A percentile compares a stretch with the other conserved stretches of the same genome.
Evolutionary conservation across 2,888 invertebrate species (phyloP).

Genomic region (Pherbina coryleti): DNA sequence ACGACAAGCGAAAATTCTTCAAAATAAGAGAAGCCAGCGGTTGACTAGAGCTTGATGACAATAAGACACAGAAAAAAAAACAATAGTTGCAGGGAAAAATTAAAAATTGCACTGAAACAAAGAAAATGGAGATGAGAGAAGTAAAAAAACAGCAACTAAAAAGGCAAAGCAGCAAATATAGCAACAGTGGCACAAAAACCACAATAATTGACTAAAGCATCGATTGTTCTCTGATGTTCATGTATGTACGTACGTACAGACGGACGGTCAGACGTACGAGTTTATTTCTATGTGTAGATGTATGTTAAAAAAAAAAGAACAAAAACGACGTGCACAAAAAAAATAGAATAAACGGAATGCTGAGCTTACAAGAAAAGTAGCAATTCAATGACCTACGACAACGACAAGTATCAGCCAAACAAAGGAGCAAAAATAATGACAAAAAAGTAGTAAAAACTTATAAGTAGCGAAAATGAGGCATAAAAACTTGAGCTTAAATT

Average conservation of each 20-base stretch:
- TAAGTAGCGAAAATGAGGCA: neutral
- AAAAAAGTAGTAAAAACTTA: neutral
- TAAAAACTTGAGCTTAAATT: neutral
- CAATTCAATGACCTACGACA: constrained; percentile 64
- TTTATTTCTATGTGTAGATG: neutral
- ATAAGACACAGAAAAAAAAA: neutral
- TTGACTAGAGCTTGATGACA: too few relatives aligned
- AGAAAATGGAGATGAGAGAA: neutral
- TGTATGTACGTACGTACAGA: too few relatives aligned
- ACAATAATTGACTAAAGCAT: constrained; percentile 9
- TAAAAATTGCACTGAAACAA: neutral
- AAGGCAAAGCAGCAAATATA: neutral
- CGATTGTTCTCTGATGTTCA: neutral
- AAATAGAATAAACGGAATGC: constrained; percentile 8
- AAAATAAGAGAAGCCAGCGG: too few relatives aligned
- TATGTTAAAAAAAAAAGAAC: neutral
- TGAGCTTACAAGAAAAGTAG: constrained; percentile 50
- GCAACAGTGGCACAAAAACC: constrained; percentile 7
- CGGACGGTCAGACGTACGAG: too few relatives aligned
- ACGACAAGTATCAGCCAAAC: constrained; percentile 25
- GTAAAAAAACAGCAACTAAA: neutral
- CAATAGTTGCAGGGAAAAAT: neutral
- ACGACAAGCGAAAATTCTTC: too few relatives aligned
- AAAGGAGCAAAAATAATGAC: neutral
- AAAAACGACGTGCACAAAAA: constrained; percentile 18